Evolutionary conservation across 2,888 invertebrate genomes (phyloP).

Genomic region (Anaspis maculata): DNA sequence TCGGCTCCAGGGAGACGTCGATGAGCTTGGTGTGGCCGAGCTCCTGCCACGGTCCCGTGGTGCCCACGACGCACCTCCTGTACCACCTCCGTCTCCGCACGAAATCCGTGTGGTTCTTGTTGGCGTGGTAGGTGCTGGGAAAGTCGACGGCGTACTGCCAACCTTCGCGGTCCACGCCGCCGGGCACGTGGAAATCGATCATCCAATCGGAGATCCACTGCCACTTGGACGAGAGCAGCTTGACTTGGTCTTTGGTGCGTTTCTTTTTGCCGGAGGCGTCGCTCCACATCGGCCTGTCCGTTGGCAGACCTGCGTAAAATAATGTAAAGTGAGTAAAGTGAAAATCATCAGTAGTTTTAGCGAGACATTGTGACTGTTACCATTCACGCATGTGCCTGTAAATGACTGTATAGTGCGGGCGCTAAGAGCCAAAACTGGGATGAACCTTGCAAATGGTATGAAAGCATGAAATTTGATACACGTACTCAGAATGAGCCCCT

Average conservation of each 20-base stretch:
- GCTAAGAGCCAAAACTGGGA: too few relatives aligned
- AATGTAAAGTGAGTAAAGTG: too few relatives aligned
- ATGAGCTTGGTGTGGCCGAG: slow-evolving; percentile 78
- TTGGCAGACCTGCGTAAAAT: slow-evolving; percentile 58
- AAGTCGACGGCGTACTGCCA: slow-evolving; percentile 96
- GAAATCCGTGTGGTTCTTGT: slow-evolving; percentile 82
- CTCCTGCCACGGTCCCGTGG: slow-evolving; percentile 83
- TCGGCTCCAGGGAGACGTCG: slow-evolving; percentile 57
- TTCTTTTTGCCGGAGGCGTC: slow-evolving; percentile 78
- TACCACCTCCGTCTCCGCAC: slow-evolving; percentile 50
- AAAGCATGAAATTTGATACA: too few relatives aligned
- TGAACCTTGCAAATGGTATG: too few relatives aligned
- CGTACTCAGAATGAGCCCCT: too few relatives aligned
- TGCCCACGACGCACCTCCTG: slow-evolving; percentile 65
- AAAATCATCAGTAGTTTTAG: too few relatives aligned
- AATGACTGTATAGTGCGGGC: too few relatives aligned
- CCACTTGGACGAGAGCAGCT: slow-evolving; percentile 79
- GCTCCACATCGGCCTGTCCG: slow-evolving; percentile 87
- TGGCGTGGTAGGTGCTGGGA: slow-evolving; percentile 76
- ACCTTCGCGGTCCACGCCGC: slow-evolving; percentile 83
- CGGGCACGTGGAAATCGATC: slow-evolving; percentile 83
- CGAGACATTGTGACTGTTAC: too few relatives aligned
- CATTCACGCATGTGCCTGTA: too few relatives aligned
- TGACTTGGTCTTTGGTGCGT: slow-evolving; percentile 77
- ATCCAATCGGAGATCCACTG: slow-evolving; percentile 91